phyloP scores from a whole-genome alignment of 2,797 vertebrate species.

The Triplophysa yarkandensis region DNA sequence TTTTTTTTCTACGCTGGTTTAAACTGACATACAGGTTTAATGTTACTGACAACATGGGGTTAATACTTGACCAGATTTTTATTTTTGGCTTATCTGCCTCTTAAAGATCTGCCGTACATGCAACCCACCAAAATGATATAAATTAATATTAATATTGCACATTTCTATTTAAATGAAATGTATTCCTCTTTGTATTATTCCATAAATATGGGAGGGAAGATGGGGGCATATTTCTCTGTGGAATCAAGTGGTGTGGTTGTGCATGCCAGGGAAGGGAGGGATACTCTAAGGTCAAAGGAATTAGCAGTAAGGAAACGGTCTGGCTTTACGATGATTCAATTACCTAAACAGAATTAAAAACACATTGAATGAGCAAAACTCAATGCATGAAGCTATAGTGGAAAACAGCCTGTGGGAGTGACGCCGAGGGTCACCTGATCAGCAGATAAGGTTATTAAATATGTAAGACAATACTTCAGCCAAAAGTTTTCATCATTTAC shows the following conservation, averaged over 20 bases:
- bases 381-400: background rate
- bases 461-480: background rate
- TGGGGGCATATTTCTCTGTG: conserved; percentile 39
- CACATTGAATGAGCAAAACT: background rate
- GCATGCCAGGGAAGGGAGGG: conserved; percentile 33
- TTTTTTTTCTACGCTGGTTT: no score
- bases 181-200: background rate
- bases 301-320: conserved; percentile 23
- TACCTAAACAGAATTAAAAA: conserved; percentile 31
- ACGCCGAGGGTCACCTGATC: conserved; percentile 16
- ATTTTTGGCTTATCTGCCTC: background rate
- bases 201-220: conserved; percentile 5
- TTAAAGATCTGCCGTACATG: background rate
- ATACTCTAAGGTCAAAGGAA: conserved; percentile 32
- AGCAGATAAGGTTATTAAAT: background rate
- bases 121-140: background rate
- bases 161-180: background rate
- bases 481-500: background rate
- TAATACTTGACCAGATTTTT: no score
- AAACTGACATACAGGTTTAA: no score
- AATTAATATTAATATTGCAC: background rate
- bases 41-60: no score
- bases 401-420: background rate
- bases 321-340: conserved; percentile 29
- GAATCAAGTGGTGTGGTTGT: conserved; percentile 21